phyloP scores from a whole-genome alignment of 30 jellyfish, hydroid and myxozoan species.

The Chironex yamaguchii region DNA sequence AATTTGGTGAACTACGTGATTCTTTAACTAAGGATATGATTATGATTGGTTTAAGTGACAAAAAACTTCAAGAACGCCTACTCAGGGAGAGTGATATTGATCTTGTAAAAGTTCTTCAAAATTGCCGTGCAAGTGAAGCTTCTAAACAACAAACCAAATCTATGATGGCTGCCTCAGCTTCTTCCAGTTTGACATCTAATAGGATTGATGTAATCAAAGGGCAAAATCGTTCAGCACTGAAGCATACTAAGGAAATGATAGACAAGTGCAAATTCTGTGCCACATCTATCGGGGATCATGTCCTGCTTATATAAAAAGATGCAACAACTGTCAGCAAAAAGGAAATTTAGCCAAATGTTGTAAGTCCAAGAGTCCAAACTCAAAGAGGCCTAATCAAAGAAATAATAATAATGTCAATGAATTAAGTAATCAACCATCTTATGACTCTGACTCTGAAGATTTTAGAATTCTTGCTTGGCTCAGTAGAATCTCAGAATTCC shows the following conservation, averaged over 20 bases:
- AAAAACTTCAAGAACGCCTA: conserved; percentile 64
- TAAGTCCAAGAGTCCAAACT: too few relatives aligned
- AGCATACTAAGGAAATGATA: too few relatives aligned
- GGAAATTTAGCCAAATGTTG: conserved; percentile 60
- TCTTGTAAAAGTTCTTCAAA: too few relatives aligned
- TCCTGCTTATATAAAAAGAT: conserved; percentile 27
- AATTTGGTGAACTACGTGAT: conserved; percentile 54
- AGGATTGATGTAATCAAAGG: too few relatives aligned
- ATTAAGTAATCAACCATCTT: conserved; percentile 1
- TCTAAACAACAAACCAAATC: too few relatives aligned
- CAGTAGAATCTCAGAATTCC: too few relatives aligned
- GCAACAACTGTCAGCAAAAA: conserved; percentile 59
- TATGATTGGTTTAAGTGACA: conserved; percentile 65
- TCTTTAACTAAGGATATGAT: conserved; percentile 73
- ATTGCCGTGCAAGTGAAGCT: too few relatives aligned
- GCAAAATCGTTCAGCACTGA: too few relatives aligned
- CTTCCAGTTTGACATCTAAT: too few relatives aligned
- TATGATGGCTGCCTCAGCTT: too few relatives aligned
- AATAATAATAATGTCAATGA: conserved; percentile 11
- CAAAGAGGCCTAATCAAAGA: conserved; percentile 35
- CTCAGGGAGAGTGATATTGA: conserved; percentile 72
- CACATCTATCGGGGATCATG: conserved; percentile 57
- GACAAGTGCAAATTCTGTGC: conserved; percentile 52
- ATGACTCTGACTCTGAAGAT: conserved; percentile 26
- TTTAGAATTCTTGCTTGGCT: too few relatives aligned